A percentile compares a stretch with the other conserved stretches of the same genome.
phyloP scores from a whole-genome alignment of 2,888 invertebrate species.

The Apodemia mormo region DNA sequence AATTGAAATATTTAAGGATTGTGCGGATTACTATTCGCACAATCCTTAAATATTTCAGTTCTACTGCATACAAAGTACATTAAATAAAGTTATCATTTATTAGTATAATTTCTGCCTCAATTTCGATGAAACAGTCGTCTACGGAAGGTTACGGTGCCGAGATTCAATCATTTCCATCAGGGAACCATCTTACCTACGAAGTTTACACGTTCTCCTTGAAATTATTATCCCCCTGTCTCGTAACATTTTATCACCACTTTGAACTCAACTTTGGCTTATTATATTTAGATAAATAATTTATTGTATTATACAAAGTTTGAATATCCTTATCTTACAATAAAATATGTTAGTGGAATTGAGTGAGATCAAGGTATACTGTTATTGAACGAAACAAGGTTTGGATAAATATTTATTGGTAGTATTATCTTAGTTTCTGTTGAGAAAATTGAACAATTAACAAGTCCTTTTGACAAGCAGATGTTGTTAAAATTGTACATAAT shows the following conservation, averaged over 20 bases:
- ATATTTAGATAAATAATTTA: slow-evolving; percentile 6
- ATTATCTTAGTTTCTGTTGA: background rate
- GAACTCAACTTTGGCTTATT: background rate
- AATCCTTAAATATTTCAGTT: background rate
- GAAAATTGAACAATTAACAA: too few relatives aligned
- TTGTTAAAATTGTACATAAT: too few relatives aligned
- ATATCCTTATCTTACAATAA: background rate
- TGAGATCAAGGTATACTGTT: background rate
- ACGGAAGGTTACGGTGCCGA: slow-evolving; percentile 1
- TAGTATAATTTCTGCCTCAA: background rate
- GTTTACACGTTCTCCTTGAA: background rate
- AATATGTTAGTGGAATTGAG: background rate
- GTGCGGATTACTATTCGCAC: background rate
- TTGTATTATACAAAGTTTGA: background rate
- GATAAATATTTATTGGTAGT: background rate
- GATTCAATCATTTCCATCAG: slow-evolving; percentile 14
- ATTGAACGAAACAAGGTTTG: background rate
- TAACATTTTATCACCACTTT: background rate
- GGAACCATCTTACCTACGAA: slow-evolving; percentile 1
- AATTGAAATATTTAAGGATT: background rate
- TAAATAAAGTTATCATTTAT: background rate
- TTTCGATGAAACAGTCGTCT: background rate
- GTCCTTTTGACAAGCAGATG: too few relatives aligned
- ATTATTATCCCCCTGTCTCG: background rate
- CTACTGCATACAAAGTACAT: background rate